These are phyloP conservation scores for Pituophis catenifer DNA, from an alignment of 2,113 vertebrate species.

Conservation along the genomic window DNA sequence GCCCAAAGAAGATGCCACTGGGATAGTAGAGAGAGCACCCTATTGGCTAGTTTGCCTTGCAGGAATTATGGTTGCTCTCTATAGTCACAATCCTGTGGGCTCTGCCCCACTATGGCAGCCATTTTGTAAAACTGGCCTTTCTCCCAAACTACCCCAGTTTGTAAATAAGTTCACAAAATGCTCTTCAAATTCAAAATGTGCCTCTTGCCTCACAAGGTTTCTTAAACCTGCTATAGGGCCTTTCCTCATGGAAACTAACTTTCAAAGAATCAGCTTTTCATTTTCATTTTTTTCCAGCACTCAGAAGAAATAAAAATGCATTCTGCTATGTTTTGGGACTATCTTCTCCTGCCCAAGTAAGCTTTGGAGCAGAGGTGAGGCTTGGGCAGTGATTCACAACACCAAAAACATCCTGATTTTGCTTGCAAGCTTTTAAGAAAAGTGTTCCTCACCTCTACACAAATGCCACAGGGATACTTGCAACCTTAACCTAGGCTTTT, in stretches of 20 bases:
- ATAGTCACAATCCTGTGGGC: background rate
- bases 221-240: background rate
- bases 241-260: background rate
- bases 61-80: background rate
- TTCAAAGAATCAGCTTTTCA: background rate
- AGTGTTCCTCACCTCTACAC: background rate
- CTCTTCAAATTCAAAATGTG: background rate
- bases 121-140: background rate
- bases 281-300: background rate
- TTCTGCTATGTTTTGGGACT: background rate
- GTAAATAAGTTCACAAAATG: background rate
- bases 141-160: background rate
- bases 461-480: background rate
- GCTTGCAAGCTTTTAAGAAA: background rate
- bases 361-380: background rate
- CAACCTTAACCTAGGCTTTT: background rate
- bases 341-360: background rate
- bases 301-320: background rate
- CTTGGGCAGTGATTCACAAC: background rate
- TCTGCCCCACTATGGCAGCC: background rate
- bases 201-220: background rate
- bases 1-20: background rate
- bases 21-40: background rate
- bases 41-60: background rate
- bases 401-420: background rate